These are phyloP conservation scores for Magallana ariakensis DNA, from an alignment of 1,140 invertebrate genomes.

Conservation along the genomic window DNA sequence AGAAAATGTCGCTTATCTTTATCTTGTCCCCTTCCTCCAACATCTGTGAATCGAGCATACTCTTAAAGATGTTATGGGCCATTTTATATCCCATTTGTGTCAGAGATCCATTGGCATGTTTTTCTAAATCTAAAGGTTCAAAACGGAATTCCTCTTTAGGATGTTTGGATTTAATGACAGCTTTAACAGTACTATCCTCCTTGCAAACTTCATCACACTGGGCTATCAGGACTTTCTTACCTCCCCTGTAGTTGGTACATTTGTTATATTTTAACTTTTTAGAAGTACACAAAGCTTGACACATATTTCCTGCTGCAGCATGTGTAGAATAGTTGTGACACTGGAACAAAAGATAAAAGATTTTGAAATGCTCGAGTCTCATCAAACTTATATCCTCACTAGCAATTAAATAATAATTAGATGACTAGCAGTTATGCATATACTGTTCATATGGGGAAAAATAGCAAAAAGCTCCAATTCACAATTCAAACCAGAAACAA, in stretches of 20 bases:
- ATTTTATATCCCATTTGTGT: conserved; percentile 42
- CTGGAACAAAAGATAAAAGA: conserved; percentile 61
- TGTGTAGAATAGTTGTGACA: conserved; percentile 66
- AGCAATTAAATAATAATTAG: too few species aligned
- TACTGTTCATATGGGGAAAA: too few species aligned
- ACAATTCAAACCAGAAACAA: too few species aligned
- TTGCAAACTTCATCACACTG: conserved; percentile 59
- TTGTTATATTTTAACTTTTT: conserved; percentile 58
- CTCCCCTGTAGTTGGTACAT: conserved; percentile 70
- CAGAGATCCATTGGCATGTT: conserved; percentile 8
- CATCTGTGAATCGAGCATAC: conserved; percentile 46
- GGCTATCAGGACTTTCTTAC: conserved; percentile 71
- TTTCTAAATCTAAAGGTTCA: conserved; percentile 44
- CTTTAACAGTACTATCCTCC: conserved; percentile 44
- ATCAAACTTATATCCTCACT: too few species aligned
- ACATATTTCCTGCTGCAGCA: conserved; percentile 69
- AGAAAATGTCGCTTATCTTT: conserved; percentile 53
- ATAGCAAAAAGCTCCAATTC: too few species aligned
- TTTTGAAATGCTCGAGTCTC: too few species aligned
- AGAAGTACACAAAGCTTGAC: conserved; percentile 65
- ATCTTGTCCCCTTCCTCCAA: conserved; percentile 48
- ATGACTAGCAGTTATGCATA: too few species aligned
- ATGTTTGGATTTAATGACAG: conserved; percentile 62
- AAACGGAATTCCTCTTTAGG: conserved; percentile 37
- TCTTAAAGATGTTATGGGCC: conserved; percentile 52